Base-by-base conservation (phyloP, 2,797 vertebrate genomes). In the Protonibea diacanthus region DNA sequence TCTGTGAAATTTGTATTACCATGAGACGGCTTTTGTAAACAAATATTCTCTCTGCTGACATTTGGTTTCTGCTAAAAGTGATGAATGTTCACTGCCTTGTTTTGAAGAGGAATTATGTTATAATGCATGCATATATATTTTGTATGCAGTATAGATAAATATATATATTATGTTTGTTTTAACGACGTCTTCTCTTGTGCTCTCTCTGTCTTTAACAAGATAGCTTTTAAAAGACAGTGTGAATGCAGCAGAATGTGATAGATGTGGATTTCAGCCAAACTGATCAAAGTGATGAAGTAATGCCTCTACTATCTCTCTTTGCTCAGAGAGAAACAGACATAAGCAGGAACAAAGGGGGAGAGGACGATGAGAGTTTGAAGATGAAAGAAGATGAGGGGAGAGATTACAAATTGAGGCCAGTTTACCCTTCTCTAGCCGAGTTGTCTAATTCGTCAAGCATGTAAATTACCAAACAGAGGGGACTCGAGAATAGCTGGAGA, bases 391-490 rank as follows among this genome's bases (percentile, higher is more conserved):
- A 23, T 47, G 18, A 60, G 20, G 29, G 68, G 38, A 48, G 23
- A 38, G 48, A 61, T 53, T 45, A 57, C 68, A 74, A 57, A 81
- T 18, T 48, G 25, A 73, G 64, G 33, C 61, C 23, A 18, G 61
- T 75, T 78, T 52, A 60, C n/a, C 1, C 58, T 57, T 27, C 23
- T 69, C 20, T 48, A 21, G 69, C 42, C 18, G 38, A 38, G 44
- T 27, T 64, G 72, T 75, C 47, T 52, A 60, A 76, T 81, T 76
- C 27, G 23, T 57, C 61, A 61, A 44, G 62, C 23, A 29, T 66
- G 74, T 71, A 58, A 71, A 71, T 71, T 49, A 65, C 47, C 51
- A 64, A 75, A 74, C 70, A 60, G 51, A 71, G 3, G 47, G 52
- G 57, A 70, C 47, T 15, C 29, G 60, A 69, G 33, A 38, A 38